Conservation (phyloP, 2,113 vertebrate species). For the Scomber colias region DNA sequence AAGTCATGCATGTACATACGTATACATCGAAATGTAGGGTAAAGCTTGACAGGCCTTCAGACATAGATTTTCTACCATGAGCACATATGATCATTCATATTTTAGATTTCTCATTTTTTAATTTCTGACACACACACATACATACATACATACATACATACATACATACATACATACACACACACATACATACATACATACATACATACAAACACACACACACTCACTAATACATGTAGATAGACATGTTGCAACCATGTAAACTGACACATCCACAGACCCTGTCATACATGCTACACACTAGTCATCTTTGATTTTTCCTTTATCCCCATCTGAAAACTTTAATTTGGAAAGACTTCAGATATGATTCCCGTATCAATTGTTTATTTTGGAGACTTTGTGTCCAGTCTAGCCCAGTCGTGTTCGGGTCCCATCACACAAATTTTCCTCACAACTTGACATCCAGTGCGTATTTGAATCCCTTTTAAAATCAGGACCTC, state of each 20-base stretch:
- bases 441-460: no score
- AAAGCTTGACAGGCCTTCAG: slow-evolving; percentile 1
- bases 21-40: slow-evolving; percentile 13
- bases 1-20: slow-evolving; percentile 34
- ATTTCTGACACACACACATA: not conserved
- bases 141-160: no score
- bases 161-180: no score
- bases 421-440: no score
- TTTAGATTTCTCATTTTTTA: no score
- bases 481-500: no score
- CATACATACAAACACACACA: no score
- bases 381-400: no score
- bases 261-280: not conserved
- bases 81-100: not conserved
- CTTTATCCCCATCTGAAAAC: not conserved
- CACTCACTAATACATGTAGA: not conserved
- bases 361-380: not conserved
- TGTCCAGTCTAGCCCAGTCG: no score
- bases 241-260: no score
- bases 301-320: not conserved
- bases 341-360: not conserved
- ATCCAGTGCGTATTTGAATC: no score
- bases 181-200: no score
- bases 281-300: not conserved
- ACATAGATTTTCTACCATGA: slow-evolving; percentile 10